Percentiles rank a stretch among this genome's conserved stretches.
Conservation (phyloP, 2,797 vertebrate species). For the Smutsia temminckii region DNA sequence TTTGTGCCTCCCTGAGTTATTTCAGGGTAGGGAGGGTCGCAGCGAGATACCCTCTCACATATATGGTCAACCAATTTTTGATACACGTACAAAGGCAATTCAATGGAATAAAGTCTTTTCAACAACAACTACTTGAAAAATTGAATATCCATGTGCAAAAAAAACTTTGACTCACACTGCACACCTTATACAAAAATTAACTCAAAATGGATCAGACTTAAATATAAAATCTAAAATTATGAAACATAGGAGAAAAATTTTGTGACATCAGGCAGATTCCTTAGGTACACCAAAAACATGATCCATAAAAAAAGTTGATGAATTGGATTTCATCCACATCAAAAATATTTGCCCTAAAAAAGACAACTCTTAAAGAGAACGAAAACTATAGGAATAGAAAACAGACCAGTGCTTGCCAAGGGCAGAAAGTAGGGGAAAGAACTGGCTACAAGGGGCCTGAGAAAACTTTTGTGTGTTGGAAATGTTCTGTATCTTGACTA, state of each 20-base stretch:
- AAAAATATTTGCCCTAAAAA: slow-evolving; percentile 10
- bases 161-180: not conserved
- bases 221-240: not conserved
- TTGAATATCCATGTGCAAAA: not conserved
- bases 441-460: not conserved
- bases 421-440: not conserved
- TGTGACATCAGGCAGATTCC: not conserved
- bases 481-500: not conserved
- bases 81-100: not conserved
- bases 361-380: not conserved
- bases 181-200: not conserved
- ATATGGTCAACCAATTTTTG: not conserved
- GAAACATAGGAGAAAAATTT: not conserved
- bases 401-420: not conserved
- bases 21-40: no score
- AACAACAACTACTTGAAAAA: not conserved
- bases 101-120: not conserved
- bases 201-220: not conserved
- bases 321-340: not conserved
- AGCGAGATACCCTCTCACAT: no score
- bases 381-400: not conserved
- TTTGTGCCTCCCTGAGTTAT: no score
- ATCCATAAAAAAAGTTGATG: not conserved
- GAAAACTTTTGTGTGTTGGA: not conserved
- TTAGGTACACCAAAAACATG: not conserved